Percentiles rank a stretch among this genome's conserved stretches.
These are phyloP conservation scores for Zosterops japonicus DNA, from an alignment of 2,113 vertebrate species.

Conservation along the genomic window DNA sequence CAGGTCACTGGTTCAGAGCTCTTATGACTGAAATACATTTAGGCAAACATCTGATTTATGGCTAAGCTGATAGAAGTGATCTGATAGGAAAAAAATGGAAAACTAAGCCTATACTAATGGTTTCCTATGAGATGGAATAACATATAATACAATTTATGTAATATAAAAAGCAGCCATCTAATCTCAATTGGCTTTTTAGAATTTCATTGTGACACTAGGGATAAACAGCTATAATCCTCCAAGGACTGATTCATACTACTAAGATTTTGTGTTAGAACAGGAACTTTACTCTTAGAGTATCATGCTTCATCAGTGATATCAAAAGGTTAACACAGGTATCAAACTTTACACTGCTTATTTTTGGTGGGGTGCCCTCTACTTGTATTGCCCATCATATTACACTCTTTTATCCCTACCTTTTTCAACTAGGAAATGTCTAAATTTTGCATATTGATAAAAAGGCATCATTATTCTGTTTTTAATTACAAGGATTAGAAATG, in stretches of 20 bases:
- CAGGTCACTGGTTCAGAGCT: neutral
- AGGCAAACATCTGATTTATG: neutral
- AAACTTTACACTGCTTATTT: neutral
- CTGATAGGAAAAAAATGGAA: neutral
- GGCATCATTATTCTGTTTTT: neutral
- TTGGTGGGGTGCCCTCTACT: neutral
- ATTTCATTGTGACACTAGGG: neutral
- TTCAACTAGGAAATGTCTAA: neutral
- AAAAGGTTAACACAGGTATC: neutral
- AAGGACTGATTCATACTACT: neutral
- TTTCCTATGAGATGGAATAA: neutral
- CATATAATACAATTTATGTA: neutral
- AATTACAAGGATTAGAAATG: neutral
- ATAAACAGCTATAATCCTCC: neutral
- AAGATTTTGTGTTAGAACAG: neutral
- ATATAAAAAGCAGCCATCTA: neutral
- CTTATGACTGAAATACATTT: neutral
- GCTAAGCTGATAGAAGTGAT: neutral
- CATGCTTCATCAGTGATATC: accelerated
- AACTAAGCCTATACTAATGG: neutral
- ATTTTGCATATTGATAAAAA: neutral
- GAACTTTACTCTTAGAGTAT: neutral
- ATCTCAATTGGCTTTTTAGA: neutral
- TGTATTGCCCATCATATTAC: neutral
- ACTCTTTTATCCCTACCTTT: neutral